A percentile compares a stretch with the other conserved stretches of the same genome.
phyloP scores from a whole-genome alignment of 2,113 vertebrate species.

The Actinemys pallida region DNA sequence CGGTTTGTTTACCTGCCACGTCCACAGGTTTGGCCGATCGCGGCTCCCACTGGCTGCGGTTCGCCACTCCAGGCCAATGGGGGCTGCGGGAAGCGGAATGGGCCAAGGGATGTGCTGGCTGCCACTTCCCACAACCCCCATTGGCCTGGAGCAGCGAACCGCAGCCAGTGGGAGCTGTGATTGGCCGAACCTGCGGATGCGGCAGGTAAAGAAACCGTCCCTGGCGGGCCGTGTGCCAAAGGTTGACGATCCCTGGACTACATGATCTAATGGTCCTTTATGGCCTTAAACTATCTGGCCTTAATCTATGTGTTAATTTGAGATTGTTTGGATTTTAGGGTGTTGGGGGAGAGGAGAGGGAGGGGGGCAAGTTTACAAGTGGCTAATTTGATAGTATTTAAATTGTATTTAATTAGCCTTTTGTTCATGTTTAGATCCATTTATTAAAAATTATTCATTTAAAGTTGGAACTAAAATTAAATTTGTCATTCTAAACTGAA shows the following conservation, averaged over 20 bases:
- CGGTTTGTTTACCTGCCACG: too few relatives aligned
- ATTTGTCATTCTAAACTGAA: constrained; percentile 48
- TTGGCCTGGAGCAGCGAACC: too few relatives aligned
- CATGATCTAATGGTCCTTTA: neutral
- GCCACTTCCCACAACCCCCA: too few relatives aligned
- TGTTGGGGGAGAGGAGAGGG: neutral
- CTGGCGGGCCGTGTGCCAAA: too few relatives aligned
- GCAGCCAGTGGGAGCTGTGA: too few relatives aligned
- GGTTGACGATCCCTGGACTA: neutral
- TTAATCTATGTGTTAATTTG: neutral
- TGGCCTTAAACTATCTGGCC: neutral
- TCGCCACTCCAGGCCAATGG: too few relatives aligned
- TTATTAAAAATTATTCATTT: constrained; percentile 18
- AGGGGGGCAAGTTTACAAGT: constrained; percentile 38
- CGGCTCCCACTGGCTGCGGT: too few relatives aligned
- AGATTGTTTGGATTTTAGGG: constrained; percentile 25
- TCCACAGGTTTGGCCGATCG: too few relatives aligned
- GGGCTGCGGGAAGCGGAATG: too few relatives aligned
- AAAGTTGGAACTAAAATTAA: constrained; percentile 58
- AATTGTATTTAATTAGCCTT: constrained; percentile 37
- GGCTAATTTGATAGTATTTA: constrained; percentile 17
- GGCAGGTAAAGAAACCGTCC: too few relatives aligned
- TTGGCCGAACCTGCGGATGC: too few relatives aligned
- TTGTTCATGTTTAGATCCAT: neutral
- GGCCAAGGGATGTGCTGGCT: too few relatives aligned